phyloP scores from a whole-genome alignment of 1,140 invertebrate genomes.

The Tetramorium simillimum region DNA sequence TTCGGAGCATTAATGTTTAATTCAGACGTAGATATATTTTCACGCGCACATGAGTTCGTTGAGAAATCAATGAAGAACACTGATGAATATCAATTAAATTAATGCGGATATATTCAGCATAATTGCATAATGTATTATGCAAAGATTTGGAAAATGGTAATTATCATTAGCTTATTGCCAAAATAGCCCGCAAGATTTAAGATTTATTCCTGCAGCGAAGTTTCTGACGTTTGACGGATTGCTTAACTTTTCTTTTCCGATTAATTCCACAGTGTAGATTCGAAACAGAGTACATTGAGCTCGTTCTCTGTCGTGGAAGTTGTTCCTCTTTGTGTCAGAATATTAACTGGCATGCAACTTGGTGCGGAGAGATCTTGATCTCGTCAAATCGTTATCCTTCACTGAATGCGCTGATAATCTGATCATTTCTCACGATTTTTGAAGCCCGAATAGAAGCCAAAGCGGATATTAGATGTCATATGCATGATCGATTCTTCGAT shows the following conservation, averaged over 20 bases:
- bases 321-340: not conserved
- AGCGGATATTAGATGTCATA: conserved; percentile 10
- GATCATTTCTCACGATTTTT: conserved; percentile 11
- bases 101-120: not conserved
- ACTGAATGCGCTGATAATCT: not conserved
- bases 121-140: not conserved
- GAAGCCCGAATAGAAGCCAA: not conserved
- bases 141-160: not conserved
- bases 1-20: not conserved
- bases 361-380: not conserved
- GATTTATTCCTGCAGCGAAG: not conserved
- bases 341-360: not conserved
- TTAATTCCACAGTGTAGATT: not conserved
- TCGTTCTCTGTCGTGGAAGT: not conserved
- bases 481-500: conserved; percentile 26
- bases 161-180: not conserved
- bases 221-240: not conserved
- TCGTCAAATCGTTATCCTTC: conserved; percentile 18
- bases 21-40: not conserved
- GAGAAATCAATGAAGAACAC: not conserved
- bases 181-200: not conserved
- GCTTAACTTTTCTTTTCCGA: not conserved
- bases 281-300: not conserved
- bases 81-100: not conserved
- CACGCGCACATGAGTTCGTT: not conserved